These are phyloP conservation scores for Gadopsis bispinosus DNA, from an alignment of 2,797 vertebrate species.

Conservation along the genomic window DNA sequence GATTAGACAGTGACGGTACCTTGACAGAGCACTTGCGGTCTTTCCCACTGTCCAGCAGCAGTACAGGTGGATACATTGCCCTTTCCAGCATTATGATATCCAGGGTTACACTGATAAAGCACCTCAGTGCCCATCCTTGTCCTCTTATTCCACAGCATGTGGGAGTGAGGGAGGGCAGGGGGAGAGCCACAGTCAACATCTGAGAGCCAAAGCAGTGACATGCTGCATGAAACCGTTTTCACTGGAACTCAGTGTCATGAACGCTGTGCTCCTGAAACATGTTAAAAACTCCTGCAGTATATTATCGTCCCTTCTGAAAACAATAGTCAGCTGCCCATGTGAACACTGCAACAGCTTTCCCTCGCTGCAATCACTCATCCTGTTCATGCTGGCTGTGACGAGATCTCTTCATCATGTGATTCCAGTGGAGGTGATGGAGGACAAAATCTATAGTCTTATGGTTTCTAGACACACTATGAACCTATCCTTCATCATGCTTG, in stretches of 20 bases:
- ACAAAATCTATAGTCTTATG: background rate
- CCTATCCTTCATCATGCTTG: background rate
- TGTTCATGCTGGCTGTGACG: background rate
- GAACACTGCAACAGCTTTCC: background rate
- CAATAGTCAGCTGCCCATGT: background rate
- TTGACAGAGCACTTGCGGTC: constrained; percentile 68
- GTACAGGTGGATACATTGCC: constrained; percentile 69
- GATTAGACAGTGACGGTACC: constrained; percentile 62
- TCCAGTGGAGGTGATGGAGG: background rate
- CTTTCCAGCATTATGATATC: constrained; percentile 80
- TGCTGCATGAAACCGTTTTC: constrained; percentile 17
- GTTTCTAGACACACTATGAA: background rate
- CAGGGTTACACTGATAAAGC: constrained; percentile 84
- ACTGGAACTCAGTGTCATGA: background rate
- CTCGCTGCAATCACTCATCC: background rate
- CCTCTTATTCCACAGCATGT: constrained; percentile 82
- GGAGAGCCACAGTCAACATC: constrained; percentile 87
- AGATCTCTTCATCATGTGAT: background rate
- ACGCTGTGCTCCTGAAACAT: constrained; percentile 9
- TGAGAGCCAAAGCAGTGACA: constrained; percentile 73
- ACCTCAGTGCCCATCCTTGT: constrained; percentile 76
- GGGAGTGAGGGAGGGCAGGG: constrained; percentile 79
- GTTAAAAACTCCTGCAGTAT: background rate
- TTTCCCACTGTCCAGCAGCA: constrained; percentile 71
- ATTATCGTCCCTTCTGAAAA: background rate